These are phyloP conservation scores for Drosophila melanosoma DNA, from an alignment of 2,888 invertebrate species.

Conservation along the genomic window DNA sequence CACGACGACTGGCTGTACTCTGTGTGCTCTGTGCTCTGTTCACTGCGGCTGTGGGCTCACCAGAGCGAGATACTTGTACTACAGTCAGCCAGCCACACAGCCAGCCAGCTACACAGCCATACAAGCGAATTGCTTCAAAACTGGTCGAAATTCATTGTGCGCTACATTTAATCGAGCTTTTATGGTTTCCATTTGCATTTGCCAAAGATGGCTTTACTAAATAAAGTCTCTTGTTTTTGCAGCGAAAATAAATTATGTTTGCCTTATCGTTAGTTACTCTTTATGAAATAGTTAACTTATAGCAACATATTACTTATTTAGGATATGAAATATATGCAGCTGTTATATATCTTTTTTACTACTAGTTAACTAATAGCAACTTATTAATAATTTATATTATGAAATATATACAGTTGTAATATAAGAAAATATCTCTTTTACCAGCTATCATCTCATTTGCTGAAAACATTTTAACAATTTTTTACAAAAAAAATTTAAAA, in stretches of 20 bases:
- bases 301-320: too few relatives aligned
- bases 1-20: slow-evolving; percentile 61
- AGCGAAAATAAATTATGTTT: background rate
- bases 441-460: background rate
- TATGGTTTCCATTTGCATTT: slow-evolving; percentile 19
- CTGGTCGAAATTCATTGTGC: slow-evolving; percentile 51
- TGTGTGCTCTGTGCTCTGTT: slow-evolving; percentile 4
- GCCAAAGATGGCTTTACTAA: background rate
- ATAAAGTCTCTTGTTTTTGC: background rate
- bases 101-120: slow-evolving; percentile 36
- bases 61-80: slow-evolving; percentile 59
- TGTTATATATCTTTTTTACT: too few relatives aligned
- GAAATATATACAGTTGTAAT: too few relatives aligned
- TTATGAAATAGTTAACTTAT: background rate
- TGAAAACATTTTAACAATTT: background rate
- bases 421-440: background rate
- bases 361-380: background rate
- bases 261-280: background rate
- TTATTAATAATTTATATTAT: background rate
- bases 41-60: slow-evolving; percentile 52
- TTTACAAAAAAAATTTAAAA: background rate
- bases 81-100: slow-evolving; percentile 18
- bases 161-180: slow-evolving; percentile 34
- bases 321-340: too few relatives aligned
- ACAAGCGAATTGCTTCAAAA: slow-evolving; percentile 47